Percentiles rank a stretch among this genome's conserved stretches.
These are phyloP conservation scores for Varecia variegata DNA, from an alignment of 2,797 vertebrate species.

Conservation along the genomic window DNA sequence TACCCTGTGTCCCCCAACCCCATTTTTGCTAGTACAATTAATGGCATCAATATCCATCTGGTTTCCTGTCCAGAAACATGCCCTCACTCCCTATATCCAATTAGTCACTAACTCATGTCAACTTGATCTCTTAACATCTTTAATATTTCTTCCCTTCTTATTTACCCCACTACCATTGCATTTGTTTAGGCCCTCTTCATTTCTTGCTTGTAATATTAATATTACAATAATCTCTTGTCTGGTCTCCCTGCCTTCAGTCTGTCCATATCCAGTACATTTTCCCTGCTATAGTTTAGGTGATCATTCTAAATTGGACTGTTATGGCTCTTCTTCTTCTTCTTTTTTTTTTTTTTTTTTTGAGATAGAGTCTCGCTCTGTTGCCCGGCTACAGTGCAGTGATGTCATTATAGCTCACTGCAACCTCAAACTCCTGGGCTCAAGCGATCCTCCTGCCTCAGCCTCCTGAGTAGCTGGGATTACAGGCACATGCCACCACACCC, in stretches of 20 bases:
- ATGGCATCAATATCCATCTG: background rate
- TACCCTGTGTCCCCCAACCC: background rate
- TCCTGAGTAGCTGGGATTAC: too few relatives aligned
- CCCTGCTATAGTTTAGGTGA: background rate
- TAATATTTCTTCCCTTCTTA: background rate
- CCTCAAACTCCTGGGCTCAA: too few relatives aligned
- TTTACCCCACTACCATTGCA: background rate
- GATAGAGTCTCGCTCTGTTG: too few relatives aligned
- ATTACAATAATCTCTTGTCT: background rate
- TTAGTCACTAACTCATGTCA: background rate
- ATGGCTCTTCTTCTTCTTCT: background rate
- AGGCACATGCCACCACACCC: too few relatives aligned
- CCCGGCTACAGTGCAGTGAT: too few relatives aligned
- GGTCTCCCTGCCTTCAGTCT: background rate
- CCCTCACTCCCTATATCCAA: background rate
- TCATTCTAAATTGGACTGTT: background rate
- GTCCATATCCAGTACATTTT: background rate
- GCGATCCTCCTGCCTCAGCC: too few relatives aligned
- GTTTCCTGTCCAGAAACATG: background rate
- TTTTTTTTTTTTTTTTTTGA: too few relatives aligned
- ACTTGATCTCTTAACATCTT: background rate
- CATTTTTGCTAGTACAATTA: background rate
- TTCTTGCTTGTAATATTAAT: background rate
- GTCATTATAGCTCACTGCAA: too few relatives aligned
- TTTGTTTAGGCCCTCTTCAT: background rate